A percentile compares a stretch with the other conserved stretches of the same genome.
Conservation (phyloP, 2,888 invertebrate species). For the Cactoblastis cactorum region DNA sequence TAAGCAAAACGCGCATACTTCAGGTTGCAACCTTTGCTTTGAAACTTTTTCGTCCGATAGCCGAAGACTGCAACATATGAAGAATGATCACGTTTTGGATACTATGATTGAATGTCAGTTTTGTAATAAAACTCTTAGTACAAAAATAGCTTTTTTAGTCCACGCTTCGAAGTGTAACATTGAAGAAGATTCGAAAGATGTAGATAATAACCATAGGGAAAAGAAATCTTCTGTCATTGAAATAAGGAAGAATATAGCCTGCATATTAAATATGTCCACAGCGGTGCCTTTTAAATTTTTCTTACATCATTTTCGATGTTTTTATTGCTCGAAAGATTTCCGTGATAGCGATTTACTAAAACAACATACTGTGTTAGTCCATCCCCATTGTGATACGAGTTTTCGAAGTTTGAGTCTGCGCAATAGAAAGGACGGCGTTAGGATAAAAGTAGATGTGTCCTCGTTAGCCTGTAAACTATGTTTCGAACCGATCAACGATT, state of each 20-base stretch:
- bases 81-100: conserved; percentile 40
- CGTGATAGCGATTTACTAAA: conserved; percentile 48
- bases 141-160: conserved; percentile 49
- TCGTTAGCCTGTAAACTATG: conserved; percentile 51
- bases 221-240: conserved; percentile 40
- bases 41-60: conserved; percentile 43
- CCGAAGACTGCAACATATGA: conserved; percentile 52
- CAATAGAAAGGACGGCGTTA: conserved; percentile 48
- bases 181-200: conserved; percentile 23
- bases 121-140: conserved; percentile 45
- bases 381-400: conserved; percentile 53
- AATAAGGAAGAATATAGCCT: conserved; percentile 47
- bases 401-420: conserved; percentile 50
- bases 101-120: conserved; percentile 47
- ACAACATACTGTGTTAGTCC: conserved; percentile 47
- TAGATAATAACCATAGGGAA: conserved; percentile 33
- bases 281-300: conserved; percentile 61
- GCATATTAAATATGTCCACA: conserved; percentile 57
- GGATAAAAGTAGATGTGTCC: conserved; percentile 57
- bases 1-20: conserved; percentile 44
- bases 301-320: conserved; percentile 57
- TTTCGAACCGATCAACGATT: conserved; percentile 34
- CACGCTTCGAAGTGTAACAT: conserved; percentile 48
- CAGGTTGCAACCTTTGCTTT: conserved; percentile 57
- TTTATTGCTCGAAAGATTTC: conserved; percentile 62